Conservation (phyloP, 2,888 invertebrate species). For the Chorisops tibialis region DNA sequence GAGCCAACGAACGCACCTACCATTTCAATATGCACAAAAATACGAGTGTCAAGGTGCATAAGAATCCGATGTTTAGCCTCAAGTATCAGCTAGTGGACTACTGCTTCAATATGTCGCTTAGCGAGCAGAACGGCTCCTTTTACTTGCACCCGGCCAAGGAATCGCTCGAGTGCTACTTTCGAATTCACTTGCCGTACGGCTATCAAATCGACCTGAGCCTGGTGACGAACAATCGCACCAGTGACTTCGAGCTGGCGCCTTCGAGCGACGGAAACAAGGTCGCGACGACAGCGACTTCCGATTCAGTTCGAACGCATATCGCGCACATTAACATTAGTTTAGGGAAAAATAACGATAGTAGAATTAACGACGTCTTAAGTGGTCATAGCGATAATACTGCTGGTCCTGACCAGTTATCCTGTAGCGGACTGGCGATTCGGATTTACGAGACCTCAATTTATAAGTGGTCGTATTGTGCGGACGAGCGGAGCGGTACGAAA, state of each 20-base stretch:
- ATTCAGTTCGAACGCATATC: constrained; percentile 5
- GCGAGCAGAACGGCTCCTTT: constrained; percentile 63
- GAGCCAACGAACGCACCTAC: constrained; percentile 57
- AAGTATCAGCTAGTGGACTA: constrained; percentile 67
- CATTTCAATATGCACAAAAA: constrained; percentile 57
- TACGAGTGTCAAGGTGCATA: constrained; percentile 59
- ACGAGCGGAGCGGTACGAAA: constrained; percentile 37
- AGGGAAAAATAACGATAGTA: constrained; percentile 19
- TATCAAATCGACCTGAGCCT: constrained; percentile 61
- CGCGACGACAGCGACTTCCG: constrained; percentile 42
- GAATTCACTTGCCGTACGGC: constrained; percentile 68
- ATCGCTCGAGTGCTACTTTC: constrained; percentile 64
- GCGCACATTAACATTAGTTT: constrained; percentile 29
- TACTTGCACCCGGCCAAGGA: constrained; percentile 59
- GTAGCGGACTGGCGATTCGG: constrained; percentile 41
- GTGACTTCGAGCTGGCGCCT: constrained; percentile 34
- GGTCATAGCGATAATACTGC: neutral
- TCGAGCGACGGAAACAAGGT: constrained; percentile 21
- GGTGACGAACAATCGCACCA: constrained; percentile 45
- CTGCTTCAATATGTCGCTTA: constrained; percentile 67
- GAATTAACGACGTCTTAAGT: constrained; percentile 10
- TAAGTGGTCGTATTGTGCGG: constrained; percentile 43
- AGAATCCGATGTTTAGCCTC: constrained; percentile 65
- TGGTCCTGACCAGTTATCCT: constrained; percentile 26
- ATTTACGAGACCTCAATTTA: constrained; percentile 41